Evolutionary conservation across 2,113 vertebrate genomes (phyloP), one percentile per base, ranked within the genome.

Genomic region (Ptilonorhynchus violaceus): DNA sequence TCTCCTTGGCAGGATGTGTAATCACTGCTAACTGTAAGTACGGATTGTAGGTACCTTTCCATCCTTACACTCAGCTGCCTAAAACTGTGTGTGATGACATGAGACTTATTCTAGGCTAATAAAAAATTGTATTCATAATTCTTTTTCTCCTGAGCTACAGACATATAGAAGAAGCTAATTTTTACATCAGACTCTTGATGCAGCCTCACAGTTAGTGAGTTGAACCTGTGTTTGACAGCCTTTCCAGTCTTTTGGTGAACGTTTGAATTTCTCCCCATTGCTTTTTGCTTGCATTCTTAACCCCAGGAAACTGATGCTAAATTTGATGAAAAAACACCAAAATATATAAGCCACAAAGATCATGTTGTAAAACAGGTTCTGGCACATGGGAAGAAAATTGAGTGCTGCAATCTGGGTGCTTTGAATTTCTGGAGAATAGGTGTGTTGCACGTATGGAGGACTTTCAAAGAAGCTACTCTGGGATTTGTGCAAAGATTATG

Each of bases 1-100:
- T 99, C 97, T 99, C 98, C 80, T 94, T 99, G 96, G 98, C 99
- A 30, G 99, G 99, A 88, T 99, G 98, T 56, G 96, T 99, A 92
- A 99, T 99, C 96, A 98, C 99, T 16, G 99, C 99, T 86, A 99
- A 99, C 96, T 97, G 99, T 99, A 98, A 98, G 99, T 98, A 97
- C 41, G 82, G 75, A 70, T 74, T 49, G 35, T 49, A 63, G 33
- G 25, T 86, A 79, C 77, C 44, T 94, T 95, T 68, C 41, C 37
- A 27, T 92, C n/a, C 44, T 78, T 49, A 41, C 27, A 56, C 49
- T 90, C 27, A 74, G 37, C 55, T 88, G 30, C 70, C 68, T 93
- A 44, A 72, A 89, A 68, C 44, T 77, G 11, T 41, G 9, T 63
- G 15, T 91, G 73, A 67, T 78, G 44, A 72, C 31, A 35, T 37